Conservation (phyloP, 2,113 vertebrate genomes). For the Eudorcas thomsonii region DNA sequence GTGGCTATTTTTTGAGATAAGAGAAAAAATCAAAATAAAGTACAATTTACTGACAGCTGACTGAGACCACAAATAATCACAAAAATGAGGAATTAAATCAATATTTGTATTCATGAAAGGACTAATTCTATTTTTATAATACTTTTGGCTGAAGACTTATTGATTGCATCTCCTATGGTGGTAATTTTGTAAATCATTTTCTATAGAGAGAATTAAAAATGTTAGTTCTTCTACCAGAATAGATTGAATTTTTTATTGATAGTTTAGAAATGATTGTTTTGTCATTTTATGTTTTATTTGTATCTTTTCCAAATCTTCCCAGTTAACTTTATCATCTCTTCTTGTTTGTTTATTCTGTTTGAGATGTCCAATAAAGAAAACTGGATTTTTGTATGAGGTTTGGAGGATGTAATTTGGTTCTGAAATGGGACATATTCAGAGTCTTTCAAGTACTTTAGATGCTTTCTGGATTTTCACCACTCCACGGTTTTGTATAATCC, state of each 20-base stretch:
- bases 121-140: not conserved
- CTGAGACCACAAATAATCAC: not conserved
- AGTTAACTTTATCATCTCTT: not conserved
- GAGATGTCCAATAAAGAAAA: not conserved
- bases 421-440: not conserved
- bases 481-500: not conserved
- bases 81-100: not conserved
- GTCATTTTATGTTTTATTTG: not conserved
- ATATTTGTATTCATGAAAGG: not conserved
- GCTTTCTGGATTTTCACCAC: not conserved
- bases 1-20: not conserved
- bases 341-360: not conserved
- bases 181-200: not conserved
- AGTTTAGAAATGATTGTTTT: not conserved
- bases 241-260: not conserved
- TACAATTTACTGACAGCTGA: not conserved
- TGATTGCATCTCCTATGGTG: not conserved
- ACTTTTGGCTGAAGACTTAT: not conserved
- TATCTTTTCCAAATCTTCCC: not conserved
- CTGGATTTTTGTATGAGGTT: not conserved
- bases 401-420: not conserved
- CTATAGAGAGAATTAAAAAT: not conserved
- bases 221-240: not conserved
- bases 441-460: not conserved
- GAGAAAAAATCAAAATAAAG: not conserved